Conservation (phyloP, 1,140 invertebrate genomes). For the Drosophila ananassae region DNA sequence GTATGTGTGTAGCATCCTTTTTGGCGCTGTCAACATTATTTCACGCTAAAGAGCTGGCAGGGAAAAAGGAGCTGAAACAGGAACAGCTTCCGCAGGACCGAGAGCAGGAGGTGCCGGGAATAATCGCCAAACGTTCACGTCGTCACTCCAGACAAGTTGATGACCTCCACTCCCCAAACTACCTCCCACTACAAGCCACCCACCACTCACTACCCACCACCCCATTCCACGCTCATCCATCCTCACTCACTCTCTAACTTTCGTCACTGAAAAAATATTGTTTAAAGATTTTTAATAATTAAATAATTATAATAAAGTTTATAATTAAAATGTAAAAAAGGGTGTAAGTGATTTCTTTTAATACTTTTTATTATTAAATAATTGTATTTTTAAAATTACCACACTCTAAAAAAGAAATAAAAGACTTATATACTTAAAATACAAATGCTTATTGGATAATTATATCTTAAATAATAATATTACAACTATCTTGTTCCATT, state of each 20-base stretch:
- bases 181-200: not conserved
- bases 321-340: no score
- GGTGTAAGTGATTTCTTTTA: no score
- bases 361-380: no score
- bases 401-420: no score
- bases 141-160: constrained; percentile 70
- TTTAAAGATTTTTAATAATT: not conserved
- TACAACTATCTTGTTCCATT: not conserved
- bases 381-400: no score
- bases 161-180: constrained; percentile 48
- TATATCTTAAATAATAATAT: no score
- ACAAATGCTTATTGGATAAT: no score
- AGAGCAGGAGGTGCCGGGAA: constrained; percentile 22
- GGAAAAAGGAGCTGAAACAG: constrained; percentile 6
- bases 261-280: not conserved
- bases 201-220: not conserved
- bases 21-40: constrained; percentile 75
- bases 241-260: not conserved
- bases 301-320: not conserved
- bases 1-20: constrained; percentile 55
- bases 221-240: not conserved
- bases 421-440: no score
- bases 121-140: constrained; percentile 50
- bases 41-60: constrained; percentile 45
- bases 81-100: constrained; percentile 6